These are phyloP conservation scores for Sipha maydis DNA, from an alignment of 2,888 invertebrate genomes.

Conservation along the genomic window DNA sequence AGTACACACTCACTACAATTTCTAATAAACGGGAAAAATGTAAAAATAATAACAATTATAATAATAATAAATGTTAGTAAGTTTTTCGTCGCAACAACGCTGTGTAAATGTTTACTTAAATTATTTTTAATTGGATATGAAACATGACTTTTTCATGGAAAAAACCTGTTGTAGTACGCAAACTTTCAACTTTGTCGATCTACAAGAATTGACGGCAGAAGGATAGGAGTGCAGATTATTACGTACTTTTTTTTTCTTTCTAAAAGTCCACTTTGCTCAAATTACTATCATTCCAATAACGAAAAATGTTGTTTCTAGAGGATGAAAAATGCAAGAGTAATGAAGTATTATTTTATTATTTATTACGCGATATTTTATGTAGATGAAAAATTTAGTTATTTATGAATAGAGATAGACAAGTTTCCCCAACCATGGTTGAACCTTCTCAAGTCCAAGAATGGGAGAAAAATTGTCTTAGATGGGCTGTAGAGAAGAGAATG, in stretches of 20 bases:
- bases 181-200: slow-evolving; percentile 6
- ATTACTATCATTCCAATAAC: slow-evolving; percentile 1
- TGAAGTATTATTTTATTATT: not conserved
- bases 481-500: not conserved
- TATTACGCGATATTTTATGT: not conserved
- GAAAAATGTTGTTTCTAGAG: not conserved
- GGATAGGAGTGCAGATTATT: not conserved
- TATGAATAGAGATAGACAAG: not conserved
- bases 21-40: not conserved
- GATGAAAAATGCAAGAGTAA: not conserved
- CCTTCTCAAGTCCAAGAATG: not conserved
- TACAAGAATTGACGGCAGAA: not conserved
- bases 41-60: not conserved
- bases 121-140: slow-evolving; percentile 50
- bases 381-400: not conserved
- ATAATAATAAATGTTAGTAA: not conserved
- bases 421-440: no score
- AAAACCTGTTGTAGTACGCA: slow-evolving; percentile 16
- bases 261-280: not conserved
- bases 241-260: not conserved
- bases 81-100: slow-evolving; percentile 1
- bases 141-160: slow-evolving; percentile 7
- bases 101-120: slow-evolving; percentile 50
- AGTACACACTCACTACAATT: not conserved
- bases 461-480: not conserved